Base-by-base conservation (phyloP, 1,140 invertebrate species). In the Cydia amplana region DNA sequence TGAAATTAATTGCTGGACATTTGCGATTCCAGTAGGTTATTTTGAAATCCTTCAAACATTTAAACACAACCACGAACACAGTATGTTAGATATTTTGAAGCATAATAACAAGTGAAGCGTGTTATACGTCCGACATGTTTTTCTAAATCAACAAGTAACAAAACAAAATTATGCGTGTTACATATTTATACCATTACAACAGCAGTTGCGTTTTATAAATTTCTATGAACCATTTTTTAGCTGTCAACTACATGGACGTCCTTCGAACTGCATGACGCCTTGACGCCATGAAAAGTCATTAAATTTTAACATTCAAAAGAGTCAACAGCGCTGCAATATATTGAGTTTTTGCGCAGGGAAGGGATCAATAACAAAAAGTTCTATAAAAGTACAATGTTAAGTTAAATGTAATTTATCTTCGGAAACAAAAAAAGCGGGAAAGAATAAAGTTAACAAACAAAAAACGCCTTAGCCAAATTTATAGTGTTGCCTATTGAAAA, bases 181-280 rank as follows among this genome's bases (percentile, higher is more conserved):
- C 51, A 60, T 20, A n/a, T 60, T 60, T 20, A 60, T 12, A 10
- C 4, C 55, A 60, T 20, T 23, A 10, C 55, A 60, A 20, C 23
- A 60, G 18, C 55, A 60, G 55, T 60, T 60, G 55, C 55, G 55
- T 60, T 60, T 60, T 60, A 60, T 2, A 18, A 60, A 60, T 23
- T 60, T 23, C 55, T 23, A 10, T 60, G 55, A 9, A 60, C 20
- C 18, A 60, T 60, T 23, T 60, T 60, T 23, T 5, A 60, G 20
- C 55, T 60, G 18, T 60, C n/a, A 60, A 60, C 20, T 23, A 18
- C 10, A 3, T 60, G 55, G 7, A 18, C 9, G 20, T 23, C 55
- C 16, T 18, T 55, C 51, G 20, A 55, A 55, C n/a, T 9, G 16
- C 16, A 23, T 60, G 55, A 23, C 55, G 55, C 18, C 20, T 18